Evolutionary conservation across 2,797 vertebrate species (phyloP).

Genomic region (Anas flavirostris): DNA sequence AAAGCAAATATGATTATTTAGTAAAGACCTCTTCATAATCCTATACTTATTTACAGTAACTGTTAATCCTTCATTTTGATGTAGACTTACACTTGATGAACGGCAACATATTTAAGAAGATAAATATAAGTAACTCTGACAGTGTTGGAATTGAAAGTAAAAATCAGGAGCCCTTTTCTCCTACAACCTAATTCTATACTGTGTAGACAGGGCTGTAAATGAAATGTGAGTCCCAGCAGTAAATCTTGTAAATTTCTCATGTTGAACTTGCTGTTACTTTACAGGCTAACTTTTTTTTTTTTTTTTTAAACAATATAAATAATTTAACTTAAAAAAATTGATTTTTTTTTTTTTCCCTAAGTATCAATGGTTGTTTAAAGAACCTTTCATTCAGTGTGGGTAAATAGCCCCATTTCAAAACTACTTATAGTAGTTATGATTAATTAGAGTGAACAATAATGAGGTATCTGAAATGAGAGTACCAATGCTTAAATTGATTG

Average conservation of each 20-base stretch:
- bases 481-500: constrained; percentile 72
- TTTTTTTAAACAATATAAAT: too few species aligned
- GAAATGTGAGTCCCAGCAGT: neutral
- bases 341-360: neutral
- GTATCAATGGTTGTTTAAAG: constrained; percentile 3
- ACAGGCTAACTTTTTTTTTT: too few species aligned
- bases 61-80: neutral
- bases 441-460: constrained; percentile 72
- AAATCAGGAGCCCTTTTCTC: neutral
- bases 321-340: neutral
- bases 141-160: neutral
- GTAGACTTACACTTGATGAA: neutral
- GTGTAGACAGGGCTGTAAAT: neutral
- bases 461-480: constrained; percentile 64
- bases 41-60: neutral
- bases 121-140: neutral
- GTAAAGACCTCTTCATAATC: neutral
- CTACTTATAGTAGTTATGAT: constrained; percentile 50
- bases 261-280: neutral
- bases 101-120: neutral
- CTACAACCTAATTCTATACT: neutral
- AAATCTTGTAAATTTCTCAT: neutral
- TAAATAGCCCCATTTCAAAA: constrained; percentile 50
- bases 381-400: constrained; percentile 4
- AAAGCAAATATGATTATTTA: neutral